Evolutionary conservation across 2,888 invertebrate species (phyloP), one percentile per base, ranked within the genome.

Genomic region (Nesidiocoris tenuis): DNA sequence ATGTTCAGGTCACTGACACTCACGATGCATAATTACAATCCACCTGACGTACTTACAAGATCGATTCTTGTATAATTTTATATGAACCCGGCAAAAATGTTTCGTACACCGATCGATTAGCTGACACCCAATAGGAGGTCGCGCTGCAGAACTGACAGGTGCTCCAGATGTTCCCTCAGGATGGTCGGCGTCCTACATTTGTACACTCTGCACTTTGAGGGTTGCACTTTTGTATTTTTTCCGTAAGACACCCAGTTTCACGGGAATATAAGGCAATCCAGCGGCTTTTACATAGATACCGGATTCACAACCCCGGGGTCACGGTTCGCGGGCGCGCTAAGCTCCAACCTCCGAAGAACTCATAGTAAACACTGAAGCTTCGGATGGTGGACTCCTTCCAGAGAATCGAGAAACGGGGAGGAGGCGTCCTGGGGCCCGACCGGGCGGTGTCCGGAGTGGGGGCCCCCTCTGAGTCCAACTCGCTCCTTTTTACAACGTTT

Each of bases 1-100:
- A 72, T 72, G 72, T 72, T 72, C 72, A 72, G 72, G 72, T 72
- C 72, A 72, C 72, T 72, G 72, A 72, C 72, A 72, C 72, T 61
- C 72, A 63, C 72, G 54, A 72, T 39, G 72, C 72, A 72, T 72
- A 39, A n/a, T n/a, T n/a, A n/a, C n/a, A n/a, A n/a, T n/a, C n/a
- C n/a, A n/a, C n/a, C n/a, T n/a, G n/a, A n/a, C n/a, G n/a, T n/a
- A n/a, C n/a, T n/a, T n/a, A n/a, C n/a, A n/a, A n/a, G n/a, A n/a
- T n/a, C n/a, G n/a, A n/a, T n/a, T n/a, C n/a, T n/a, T n/a, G n/a
- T n/a, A n/a, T n/a, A n/a, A n/a, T n/a, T n/a, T n/a, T n/a, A n/a
- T n/a, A n/a, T n/a, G n/a, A n/a, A n/a, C n/a, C n/a, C n/a, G n/a
- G n/a, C n/a, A n/a, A n/a, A n/a, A n/a, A n/a, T n/a, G n/a, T n/a